These are phyloP conservation scores for Frankliniella fusca DNA, from an alignment of 2,888 invertebrate genomes.

Conservation along the genomic window DNA sequence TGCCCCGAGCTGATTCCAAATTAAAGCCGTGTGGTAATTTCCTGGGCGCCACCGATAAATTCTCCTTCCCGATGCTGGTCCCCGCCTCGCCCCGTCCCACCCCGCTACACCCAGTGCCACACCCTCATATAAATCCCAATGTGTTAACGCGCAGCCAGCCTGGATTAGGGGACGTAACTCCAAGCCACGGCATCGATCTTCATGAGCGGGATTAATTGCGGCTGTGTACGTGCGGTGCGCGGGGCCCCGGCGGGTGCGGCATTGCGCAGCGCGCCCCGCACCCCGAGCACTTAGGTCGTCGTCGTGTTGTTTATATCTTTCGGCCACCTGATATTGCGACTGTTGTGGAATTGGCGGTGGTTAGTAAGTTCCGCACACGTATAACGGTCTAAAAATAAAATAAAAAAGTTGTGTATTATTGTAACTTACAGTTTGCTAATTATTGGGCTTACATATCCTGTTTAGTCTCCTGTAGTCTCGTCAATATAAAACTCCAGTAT, in stretches of 20 bases:
- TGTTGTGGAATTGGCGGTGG: neutral
- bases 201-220: constrained; percentile 11
- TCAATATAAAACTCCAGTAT: too few species aligned
- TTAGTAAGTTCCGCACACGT: too few species aligned
- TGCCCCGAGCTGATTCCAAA: neutral
- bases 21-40: constrained; percentile 26
- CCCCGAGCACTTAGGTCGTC: too few species aligned
- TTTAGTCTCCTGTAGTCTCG: too few species aligned
- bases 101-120: neutral
- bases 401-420: too few species aligned
- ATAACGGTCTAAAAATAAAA: too few species aligned
- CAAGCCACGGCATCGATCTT: neutral
- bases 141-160: neutral
- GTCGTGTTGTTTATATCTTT: too few species aligned
- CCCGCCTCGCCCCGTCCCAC: neutral
- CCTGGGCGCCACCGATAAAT: neutral
- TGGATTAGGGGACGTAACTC: too few species aligned
- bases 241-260: neutral
- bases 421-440: too few species aligned
- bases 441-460: too few species aligned
- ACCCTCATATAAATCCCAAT: constrained; percentile 6
- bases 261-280: neutral
- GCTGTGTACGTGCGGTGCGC: neutral
- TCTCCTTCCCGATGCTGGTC: neutral
- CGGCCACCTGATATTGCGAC: too few species aligned